Evolutionary conservation across 1,140 invertebrate species (phyloP), one percentile per base, ranked within the genome.

Genomic region (Xylocopa sonorina): DNA sequence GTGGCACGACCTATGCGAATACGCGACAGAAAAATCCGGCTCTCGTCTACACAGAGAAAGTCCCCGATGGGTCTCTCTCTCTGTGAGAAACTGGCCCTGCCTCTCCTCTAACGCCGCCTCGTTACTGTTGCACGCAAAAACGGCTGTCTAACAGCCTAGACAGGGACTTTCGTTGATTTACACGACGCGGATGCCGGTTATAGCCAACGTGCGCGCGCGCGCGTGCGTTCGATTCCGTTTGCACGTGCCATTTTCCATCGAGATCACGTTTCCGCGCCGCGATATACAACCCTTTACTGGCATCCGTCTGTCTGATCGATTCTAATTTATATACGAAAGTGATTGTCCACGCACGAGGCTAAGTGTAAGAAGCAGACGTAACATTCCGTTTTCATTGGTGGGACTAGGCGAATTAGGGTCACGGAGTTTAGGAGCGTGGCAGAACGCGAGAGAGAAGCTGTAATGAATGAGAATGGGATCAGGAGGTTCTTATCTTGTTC

Each of bases 1-100:
- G 80, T 82, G 86, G 55, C 85, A 75, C 80, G 89, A 90, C 88
- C 89, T 90, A 87, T 84, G 80, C 82, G 82, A 86, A 87, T 86
- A 83, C 69, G 64, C 78, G 50, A n/a, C 27, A 51, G 78, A 90
- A 89, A 89, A 89, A 89, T 89, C 80, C 76, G 48, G 76, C 82
- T 82, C 83, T 55, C 32, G 51, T 34, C 77, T 67, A 73, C 82
- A 88, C 85, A 87, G 90, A 91, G 89, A 90, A 90, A 91, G 90
- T 91, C 77, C 78, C 27, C 78, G 88, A 88, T 88, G 87, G 79
- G n/a, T n/a, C n/a, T n/a, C n/a, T n/a, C n/a, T n/a, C 79, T 85
- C 86, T 88, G 86, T 89, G 87, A 89, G 88, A 89, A 89, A 89
- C 86, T 87, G 80, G 87, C 87, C 87, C 87, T 87, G 87, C 78